These are phyloP conservation scores for Phyllotreta cruciferae DNA, from an alignment of 2,888 invertebrate species.

Conservation along the genomic window DNA sequence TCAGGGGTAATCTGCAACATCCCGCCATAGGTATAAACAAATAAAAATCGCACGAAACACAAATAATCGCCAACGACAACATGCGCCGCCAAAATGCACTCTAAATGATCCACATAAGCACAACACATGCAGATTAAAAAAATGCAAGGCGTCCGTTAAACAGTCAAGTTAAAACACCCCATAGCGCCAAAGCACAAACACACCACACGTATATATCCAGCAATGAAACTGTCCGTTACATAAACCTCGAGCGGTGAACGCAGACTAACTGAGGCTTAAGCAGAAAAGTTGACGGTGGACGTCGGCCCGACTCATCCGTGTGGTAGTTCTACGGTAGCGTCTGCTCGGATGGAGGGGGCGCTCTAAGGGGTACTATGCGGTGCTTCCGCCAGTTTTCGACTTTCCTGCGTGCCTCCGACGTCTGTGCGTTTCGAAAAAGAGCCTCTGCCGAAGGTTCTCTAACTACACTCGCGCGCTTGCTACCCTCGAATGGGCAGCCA, in stretches of 20 bases:
- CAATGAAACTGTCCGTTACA: constrained; percentile 41
- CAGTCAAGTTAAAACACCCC: constrained; percentile 48
- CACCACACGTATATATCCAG: constrained; percentile 47
- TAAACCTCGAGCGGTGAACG: constrained; percentile 46
- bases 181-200: constrained; percentile 48
- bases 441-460: constrained; percentile 35
- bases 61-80: constrained; percentile 43
- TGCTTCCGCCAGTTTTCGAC: constrained; percentile 53
- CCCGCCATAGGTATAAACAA: constrained; percentile 59
- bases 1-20: constrained; percentile 59
- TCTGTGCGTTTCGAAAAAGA: constrained; percentile 37
- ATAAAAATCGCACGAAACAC: constrained; percentile 38
- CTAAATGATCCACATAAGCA: constrained; percentile 48
- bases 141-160: constrained; percentile 37
- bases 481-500: constrained; percentile 58
- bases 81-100: constrained; percentile 40
- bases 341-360: constrained; percentile 53
- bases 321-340: constrained; percentile 54
- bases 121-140: constrained; percentile 46
- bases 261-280: constrained; percentile 54
- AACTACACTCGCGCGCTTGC: constrained; percentile 49
- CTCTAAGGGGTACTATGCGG: constrained; percentile 56
- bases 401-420: constrained; percentile 39
- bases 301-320: constrained; percentile 50
- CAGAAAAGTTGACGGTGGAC: constrained; percentile 43